A percentile compares a stretch with the other conserved stretches of the same genome.
Conservation (phyloP, 2,888 invertebrate species). For the Euproctis similis region DNA sequence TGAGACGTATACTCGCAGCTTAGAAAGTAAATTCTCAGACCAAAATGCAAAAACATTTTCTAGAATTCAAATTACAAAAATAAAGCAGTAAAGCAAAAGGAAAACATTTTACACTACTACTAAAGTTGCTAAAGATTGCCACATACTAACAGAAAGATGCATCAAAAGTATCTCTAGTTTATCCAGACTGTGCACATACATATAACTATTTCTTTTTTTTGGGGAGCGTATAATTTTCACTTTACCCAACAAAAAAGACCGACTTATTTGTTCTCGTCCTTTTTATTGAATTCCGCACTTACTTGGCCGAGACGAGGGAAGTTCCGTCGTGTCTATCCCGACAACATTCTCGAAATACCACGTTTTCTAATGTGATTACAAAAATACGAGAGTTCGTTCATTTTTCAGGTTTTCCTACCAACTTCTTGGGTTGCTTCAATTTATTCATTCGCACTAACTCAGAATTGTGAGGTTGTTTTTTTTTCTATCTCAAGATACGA, state of each 20-base stretch:
- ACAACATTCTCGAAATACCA: conserved; percentile 49
- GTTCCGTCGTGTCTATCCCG: conserved; percentile 47
- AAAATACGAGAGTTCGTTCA: conserved; percentile 29
- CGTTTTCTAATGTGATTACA: conserved; percentile 44
- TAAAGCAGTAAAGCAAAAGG: too few species aligned
- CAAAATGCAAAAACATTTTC: too few species aligned
- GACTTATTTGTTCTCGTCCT: conserved; percentile 41
- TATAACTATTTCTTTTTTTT: conserved; percentile 47
- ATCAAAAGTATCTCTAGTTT: conserved; percentile 55
- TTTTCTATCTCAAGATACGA: conserved; percentile 8
- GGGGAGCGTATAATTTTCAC: conserved; percentile 62
- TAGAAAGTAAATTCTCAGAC: too few species aligned
- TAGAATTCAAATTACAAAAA: too few species aligned
- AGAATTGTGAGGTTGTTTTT: conserved; percentile 13
- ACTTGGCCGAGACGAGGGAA: conserved; percentile 45
- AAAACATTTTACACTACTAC: conserved; percentile 45
- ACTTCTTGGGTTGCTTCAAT: too few species aligned
- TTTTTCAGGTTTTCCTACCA: conserved; percentile 26
- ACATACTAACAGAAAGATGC: conserved; percentile 56
- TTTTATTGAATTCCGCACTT: conserved; percentile 69
- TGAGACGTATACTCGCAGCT: too few species aligned
- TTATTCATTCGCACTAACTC: conserved; percentile 7
- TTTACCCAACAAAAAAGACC: conserved; percentile 51
- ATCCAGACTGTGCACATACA: too few species aligned
- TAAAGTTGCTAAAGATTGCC: conserved; percentile 59